Conservation (phyloP, 2,888 invertebrate species). For the Chymomyza caudatula region DNA sequence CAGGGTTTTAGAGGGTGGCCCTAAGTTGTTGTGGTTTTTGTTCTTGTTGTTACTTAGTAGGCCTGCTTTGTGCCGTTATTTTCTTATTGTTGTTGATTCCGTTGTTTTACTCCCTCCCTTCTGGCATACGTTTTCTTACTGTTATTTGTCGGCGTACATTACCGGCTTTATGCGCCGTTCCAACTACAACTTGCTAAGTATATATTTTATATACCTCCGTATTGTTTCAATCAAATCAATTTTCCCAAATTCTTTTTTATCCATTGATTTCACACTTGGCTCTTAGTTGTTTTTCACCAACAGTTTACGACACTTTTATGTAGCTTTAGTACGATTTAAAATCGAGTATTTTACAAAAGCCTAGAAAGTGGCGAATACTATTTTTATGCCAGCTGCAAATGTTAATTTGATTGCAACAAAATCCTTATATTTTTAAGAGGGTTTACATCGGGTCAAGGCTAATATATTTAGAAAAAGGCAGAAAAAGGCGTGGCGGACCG, state of each 20-base stretch:
- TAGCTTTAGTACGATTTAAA: not conserved
- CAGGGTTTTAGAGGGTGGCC: slow-evolving; percentile 1
- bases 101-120: slow-evolving; percentile 6
- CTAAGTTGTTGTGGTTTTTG: no score
- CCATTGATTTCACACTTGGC: not conserved
- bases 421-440: not conserved
- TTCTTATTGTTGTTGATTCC: slow-evolving; percentile 61
- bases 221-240: slow-evolving; percentile 1
- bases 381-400: not conserved
- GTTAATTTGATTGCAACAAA: not conserved
- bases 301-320: not conserved
- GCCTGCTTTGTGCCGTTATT: slow-evolving; percentile 50
- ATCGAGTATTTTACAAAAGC: not conserved
- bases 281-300: not conserved
- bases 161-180: slow-evolving; percentile 37
- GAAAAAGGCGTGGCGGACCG: no score
- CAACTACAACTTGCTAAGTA: not conserved
- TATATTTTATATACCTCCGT: not conserved
- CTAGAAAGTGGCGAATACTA: not conserved
- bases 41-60: slow-evolving; percentile 52
- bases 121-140: slow-evolving; percentile 31
- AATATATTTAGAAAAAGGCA: no score
- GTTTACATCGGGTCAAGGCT: no score
- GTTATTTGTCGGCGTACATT: slow-evolving; percentile 52
- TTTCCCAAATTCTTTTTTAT: not conserved